Base-by-base conservation (phyloP, 1,140 invertebrate genomes). In the Drosophila kikkawai region DNA sequence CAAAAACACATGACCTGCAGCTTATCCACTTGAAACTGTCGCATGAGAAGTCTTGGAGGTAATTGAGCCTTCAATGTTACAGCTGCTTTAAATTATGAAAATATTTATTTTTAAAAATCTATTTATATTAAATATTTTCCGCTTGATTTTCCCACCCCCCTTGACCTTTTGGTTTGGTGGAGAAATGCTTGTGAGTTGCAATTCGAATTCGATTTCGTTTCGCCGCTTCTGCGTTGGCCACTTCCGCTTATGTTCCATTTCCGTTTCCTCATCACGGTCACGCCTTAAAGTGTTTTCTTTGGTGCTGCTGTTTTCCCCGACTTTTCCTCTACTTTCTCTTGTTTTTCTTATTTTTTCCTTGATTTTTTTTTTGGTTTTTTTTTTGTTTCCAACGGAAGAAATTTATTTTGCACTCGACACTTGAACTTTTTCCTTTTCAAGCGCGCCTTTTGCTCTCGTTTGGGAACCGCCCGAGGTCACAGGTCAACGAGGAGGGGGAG, bases 211-310 rank as follows among this genome's bases (percentile, higher is more conserved):
- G 34, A 55, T 26, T 22, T 37, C 53, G 19, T 37, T 26, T 15
- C 19, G 34, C 13, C 3, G 32, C 5, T 0, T 34, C 50, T 32
- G 53, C 51, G 8, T 55, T 37, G 19, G 53, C 36, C 53, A 56
- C 19, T 56, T 56, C 84, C 84, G 84, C 55, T 88, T 60, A 76
- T 88, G 68, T 84, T 83, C 78, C 84, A 90, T 82, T 90, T 88
- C 85, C 85, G 85, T 60, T 88, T 88, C 65, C 80, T 56, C 80
- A 75, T 81, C 80, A 60, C 44, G 61, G 61, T 68, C 61, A 78
- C 47, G 61, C 75, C 57, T 73, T 75, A 55, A 77, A 77, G 75
- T 75, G 63, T 42, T 56, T 42, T 60, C 34, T 3, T 45, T 7
- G 36, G 26, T 50, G n/a, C 36, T 19, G 42, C 51, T n/a, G 51